Base-by-base conservation (phyloP, 1,140 invertebrate species). In the Dinoponera quadriceps region DNA sequence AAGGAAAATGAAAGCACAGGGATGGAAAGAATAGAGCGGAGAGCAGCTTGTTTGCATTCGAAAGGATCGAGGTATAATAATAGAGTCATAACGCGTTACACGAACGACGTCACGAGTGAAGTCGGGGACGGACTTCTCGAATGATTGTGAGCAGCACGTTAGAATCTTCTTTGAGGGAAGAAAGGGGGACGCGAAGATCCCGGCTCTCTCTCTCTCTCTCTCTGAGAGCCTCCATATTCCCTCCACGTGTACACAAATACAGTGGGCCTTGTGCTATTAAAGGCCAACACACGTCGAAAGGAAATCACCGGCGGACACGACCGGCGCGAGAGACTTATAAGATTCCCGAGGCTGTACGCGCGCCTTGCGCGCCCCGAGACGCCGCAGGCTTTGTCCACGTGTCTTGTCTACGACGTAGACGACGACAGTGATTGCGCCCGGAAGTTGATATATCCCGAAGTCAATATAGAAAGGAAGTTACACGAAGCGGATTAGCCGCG, bases 391-490 rank as follows among this genome's bases (percentile, higher is more conserved):
- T 44, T 11, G 38, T 44, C 38, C 38, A 44, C 9, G 38, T 44
- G 38, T 49, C 54, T 66, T 54, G 11, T 66, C 25, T 29, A 22
- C 66, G 22, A 68, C 29, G 5, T 1, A 55, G 38, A 44, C 38
- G 38, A 20, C 25, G 57, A 63, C 38, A 25, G 44, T 66, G 48
- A 66, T 66, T 66, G 16, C 20, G 49, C 22, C 16, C 29, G 16
- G 27, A 77, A 54, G 16, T 66, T 25, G 48, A 49, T 63, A 22
- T n/a, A 68, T 65, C n/a, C 22, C 66, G 29, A 54, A 78, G 25
- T 68, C 62, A 78, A 55, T 66, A 55, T 55, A 55, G 2, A 1
- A 66, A 29, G 16, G 9, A 77, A 51, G 18, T 77, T 75, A 29
- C 44, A 54, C 48, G 54, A 66, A 77, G 27, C 16, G 27, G 48